These are phyloP conservation scores for Microplitis manilae DNA, from an alignment of 2,888 invertebrate species.

Conservation along the genomic window DNA sequence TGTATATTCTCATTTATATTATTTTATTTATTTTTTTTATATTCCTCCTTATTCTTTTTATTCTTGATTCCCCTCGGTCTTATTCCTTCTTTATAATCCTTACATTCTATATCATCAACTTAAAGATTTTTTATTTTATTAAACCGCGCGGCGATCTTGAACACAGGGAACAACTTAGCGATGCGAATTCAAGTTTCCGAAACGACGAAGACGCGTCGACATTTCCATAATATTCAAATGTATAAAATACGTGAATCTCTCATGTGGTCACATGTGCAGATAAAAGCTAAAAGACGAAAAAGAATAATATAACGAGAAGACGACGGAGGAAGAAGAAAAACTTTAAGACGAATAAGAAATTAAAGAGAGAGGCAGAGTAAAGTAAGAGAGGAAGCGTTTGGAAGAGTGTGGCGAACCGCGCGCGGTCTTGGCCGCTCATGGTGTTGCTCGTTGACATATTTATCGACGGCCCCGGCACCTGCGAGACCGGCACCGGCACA, in stretches of 20 bases:
- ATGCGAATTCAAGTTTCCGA: conserved; percentile 31
- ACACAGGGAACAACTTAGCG: neutral
- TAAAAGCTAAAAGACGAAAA: conserved; percentile 36
- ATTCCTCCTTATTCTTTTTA: neutral
- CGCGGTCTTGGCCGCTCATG: conserved; percentile 50
- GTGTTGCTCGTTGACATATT: conserved; percentile 71
- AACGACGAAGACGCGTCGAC: conserved; percentile 42
- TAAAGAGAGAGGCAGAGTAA: conserved; percentile 15
- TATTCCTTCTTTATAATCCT: conserved; percentile 14
- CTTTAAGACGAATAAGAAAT: conserved; percentile 38
- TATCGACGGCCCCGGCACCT: conserved; percentile 70
- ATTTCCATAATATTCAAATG: conserved; percentile 72
- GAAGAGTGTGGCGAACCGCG: conserved; percentile 42
- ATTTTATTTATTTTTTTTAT: neutral
- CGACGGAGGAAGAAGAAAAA: conserved; percentile 3
- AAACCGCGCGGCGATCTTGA: conserved; percentile 17
- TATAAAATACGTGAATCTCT: conserved; percentile 57
- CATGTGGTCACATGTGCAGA: conserved; percentile 16
- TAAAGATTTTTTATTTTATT: conserved; percentile 8
- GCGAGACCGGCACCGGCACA: conserved; percentile 64
- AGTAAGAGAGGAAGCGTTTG: conserved; percentile 33
- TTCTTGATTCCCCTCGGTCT: conserved; percentile 14
- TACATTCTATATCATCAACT: neutral
- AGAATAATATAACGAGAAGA: conserved; percentile 31
- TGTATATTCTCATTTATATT: neutral